These are phyloP conservation scores for Drosophila parvula DNA, from an alignment of 1,140 invertebrate species.

Conservation along the genomic window DNA sequence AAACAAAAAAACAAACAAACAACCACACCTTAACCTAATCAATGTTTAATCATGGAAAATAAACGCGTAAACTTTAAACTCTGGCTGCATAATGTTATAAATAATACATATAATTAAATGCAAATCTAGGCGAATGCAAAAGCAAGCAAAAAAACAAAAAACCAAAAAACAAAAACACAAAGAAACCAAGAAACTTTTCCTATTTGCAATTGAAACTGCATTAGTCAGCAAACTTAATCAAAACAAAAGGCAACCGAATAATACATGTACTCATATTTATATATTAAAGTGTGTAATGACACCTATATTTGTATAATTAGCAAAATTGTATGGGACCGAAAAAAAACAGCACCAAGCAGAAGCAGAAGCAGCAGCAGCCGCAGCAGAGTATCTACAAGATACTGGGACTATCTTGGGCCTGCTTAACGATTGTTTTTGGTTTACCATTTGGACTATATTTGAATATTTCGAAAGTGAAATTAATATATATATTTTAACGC, in stretches of 20 bases:
- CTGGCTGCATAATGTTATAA: conserved; percentile 54
- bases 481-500: conserved; percentile 41
- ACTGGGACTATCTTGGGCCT: conserved; percentile 19
- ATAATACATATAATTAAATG: conserved; percentile 31
- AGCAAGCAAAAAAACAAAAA: conserved; percentile 27
- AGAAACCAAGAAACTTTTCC: conserved; percentile 48
- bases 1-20: conserved; percentile 31
- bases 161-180: conserved; percentile 6
- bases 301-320: conserved; percentile 76
- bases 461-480: conserved; percentile 16
- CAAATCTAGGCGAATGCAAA: conserved; percentile 67
- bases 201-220: conserved; percentile 77
- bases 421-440: conserved; percentile 46
- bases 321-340: conserved; percentile 78
- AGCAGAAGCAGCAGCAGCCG: conserved; percentile 21
- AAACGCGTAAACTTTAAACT: conserved; percentile 52
- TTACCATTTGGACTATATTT: conserved; percentile 30
- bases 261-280: conserved; percentile 59
- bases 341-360: conserved; percentile 51
- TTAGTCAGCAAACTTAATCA: conserved; percentile 77
- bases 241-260: conserved; percentile 74
- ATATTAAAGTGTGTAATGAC: conserved; percentile 51
- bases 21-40: conserved; percentile 57
- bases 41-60: conserved; percentile 60
- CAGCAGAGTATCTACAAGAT: conserved; percentile 31